phyloP scores from a whole-genome alignment of 2,113 vertebrate genomes.

The Calypte anna region DNA sequence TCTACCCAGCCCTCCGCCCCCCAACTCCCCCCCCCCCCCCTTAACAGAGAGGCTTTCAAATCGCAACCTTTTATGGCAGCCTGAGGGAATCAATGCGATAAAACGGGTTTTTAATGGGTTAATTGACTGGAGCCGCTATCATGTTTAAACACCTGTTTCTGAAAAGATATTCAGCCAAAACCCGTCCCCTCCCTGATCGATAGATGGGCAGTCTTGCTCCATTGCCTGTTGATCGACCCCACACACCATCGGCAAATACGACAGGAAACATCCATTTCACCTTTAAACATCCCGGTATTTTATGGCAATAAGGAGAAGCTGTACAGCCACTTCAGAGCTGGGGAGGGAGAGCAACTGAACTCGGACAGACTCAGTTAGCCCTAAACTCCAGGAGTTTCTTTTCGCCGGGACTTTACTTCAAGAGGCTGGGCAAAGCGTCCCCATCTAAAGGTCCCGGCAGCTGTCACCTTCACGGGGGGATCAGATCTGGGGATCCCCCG shows the following conservation, averaged over 20 bases:
- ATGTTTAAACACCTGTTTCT: constrained; percentile 79
- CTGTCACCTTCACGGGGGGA: neutral
- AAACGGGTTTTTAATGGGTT: constrained; percentile 79
- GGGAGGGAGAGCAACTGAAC: neutral
- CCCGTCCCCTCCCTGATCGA: constrained; percentile 55
- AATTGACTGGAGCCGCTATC: constrained; percentile 78
- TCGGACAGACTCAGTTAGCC: neutral
- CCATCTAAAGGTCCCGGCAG: neutral
- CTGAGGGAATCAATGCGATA: constrained; percentile 69
- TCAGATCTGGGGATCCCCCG: neutral
- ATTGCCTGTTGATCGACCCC: constrained; percentile 60
- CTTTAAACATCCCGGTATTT: constrained; percentile 19
- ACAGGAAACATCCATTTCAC: constrained; percentile 33
- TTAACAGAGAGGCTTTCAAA: constrained; percentile 61
- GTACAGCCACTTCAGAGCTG: neutral
- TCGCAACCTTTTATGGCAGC: neutral
- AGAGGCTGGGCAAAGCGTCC: neutral
- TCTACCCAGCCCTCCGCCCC: neutral
- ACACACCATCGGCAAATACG: neutral
- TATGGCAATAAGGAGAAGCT: neutral
- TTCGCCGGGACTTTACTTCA: neutral
- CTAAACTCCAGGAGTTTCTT: neutral
- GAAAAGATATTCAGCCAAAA: constrained; percentile 50
- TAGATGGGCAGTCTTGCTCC: constrained; percentile 38
- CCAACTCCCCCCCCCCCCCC: neutral